Percentiles rank a stretch among this genome's conserved stretches.
Evolutionary conservation across 2,888 invertebrate genomes (phyloP).

Genomic region (Lasioglossum malachurum): DNA sequence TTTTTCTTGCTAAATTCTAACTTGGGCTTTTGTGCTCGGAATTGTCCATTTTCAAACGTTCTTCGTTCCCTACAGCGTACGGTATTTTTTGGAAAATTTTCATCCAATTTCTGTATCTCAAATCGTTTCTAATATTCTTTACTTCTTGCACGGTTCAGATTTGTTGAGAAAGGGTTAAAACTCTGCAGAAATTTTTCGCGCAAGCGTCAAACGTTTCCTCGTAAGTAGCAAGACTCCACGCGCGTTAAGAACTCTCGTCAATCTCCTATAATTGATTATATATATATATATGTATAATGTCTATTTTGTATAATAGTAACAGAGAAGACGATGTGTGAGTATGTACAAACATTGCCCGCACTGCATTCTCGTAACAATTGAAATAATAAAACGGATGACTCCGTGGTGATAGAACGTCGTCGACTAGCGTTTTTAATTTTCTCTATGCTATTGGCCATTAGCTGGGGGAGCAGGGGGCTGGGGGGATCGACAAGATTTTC

Average conservation of each 20-base stretch:
- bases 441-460: slow-evolving; percentile 4
- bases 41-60: neutral
- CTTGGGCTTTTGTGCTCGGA: neutral
- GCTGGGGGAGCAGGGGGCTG: neutral
- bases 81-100: neutral
- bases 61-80: neutral
- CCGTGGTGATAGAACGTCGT: slow-evolving; percentile 3
- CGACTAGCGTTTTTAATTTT: neutral
- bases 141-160: too few relatives aligned
- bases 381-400: slow-evolving; percentile 20
- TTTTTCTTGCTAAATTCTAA: neutral
- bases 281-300: neutral
- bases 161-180: too few relatives aligned
- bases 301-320: slow-evolving; percentile 19
- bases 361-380: slow-evolving; percentile 31
- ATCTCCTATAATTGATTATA: slow-evolving; percentile 44
- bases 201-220: slow-evolving; percentile 8
- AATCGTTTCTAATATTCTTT: neutral
- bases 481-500: neutral
- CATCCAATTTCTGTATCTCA: neutral
- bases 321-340: slow-evolving; percentile 25
- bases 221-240: slow-evolving; percentile 52
- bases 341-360: slow-evolving; percentile 39
- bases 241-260: slow-evolving; percentile 35
- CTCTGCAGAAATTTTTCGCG: too few relatives aligned